A percentile compares a stretch with the other conserved stretches of the same genome.
Conservation (phyloP, 1,140 invertebrate species). For the Mizuhopecten yessoensis region DNA sequence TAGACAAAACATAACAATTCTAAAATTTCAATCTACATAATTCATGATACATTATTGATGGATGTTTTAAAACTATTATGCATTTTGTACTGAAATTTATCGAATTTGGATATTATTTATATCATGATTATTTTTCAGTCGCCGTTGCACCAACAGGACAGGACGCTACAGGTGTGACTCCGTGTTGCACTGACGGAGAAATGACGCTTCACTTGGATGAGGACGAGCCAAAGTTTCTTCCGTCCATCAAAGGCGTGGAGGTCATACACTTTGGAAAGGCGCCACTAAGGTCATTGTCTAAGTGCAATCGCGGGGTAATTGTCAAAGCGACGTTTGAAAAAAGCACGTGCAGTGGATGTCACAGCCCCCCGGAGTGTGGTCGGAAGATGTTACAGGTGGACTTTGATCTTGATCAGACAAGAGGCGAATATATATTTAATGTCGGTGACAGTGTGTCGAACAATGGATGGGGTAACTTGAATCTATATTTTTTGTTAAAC, state of each 20-base stretch:
- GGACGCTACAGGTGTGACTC: not conserved
- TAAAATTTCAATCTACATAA: no score
- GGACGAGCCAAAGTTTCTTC: not conserved
- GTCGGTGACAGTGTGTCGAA: not conserved
- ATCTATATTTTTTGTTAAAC: no score
- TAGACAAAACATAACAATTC: no score
- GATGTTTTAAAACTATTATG: no score
- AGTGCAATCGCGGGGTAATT: not conserved
- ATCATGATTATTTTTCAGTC: not conserved
- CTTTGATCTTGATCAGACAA: not conserved
- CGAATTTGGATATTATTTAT: not conserved
- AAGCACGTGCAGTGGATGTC: not conserved
- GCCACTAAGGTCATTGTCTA: not conserved
- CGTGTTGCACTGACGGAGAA: not conserved
- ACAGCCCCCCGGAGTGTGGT: not conserved
- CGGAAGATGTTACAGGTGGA: constrained; percentile 31
- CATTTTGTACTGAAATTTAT: not conserved
- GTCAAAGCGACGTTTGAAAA: constrained; percentile 32
- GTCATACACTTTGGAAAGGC: not conserved
- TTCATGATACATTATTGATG: no score
- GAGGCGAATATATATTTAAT: constrained; percentile 11
- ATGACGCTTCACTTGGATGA: not conserved
- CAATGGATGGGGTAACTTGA: constrained; percentile 12
- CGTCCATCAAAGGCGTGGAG: not conserved
- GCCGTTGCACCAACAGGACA: constrained; percentile 4